Percentiles rank a stretch among this genome's conserved stretches.
Conservation (phyloP, 2,797 vertebrate species). For the Crenuchus spilurus region DNA sequence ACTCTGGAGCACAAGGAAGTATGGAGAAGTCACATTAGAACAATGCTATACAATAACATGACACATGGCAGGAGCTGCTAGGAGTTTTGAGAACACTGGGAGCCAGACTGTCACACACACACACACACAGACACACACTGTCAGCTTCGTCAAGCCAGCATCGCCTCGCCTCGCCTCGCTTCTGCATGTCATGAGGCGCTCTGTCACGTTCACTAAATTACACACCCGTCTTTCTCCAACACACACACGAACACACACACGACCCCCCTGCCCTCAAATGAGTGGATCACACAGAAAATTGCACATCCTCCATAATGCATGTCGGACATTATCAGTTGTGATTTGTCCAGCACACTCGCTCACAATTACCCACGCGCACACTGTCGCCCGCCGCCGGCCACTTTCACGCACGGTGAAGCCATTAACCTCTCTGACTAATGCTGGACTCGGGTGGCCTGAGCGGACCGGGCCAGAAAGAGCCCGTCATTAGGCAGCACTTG, state of each 20-base stretch:
- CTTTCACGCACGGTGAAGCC: constrained; percentile 38
- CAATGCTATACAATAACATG: not conserved
- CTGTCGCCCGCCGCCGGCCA: not conserved
- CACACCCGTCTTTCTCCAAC: constrained; percentile 10
- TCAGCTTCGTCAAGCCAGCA: constrained; percentile 24
- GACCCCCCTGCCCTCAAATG: not conserved
- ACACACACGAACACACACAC: constrained; percentile 12
- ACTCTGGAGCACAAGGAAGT: too few relatives aligned
- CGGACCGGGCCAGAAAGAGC: not conserved
- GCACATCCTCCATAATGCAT: constrained; percentile 39
- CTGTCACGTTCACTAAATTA: constrained; percentile 18
- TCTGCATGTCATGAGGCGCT: constrained; percentile 1
- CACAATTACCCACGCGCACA: constrained; percentile 54
- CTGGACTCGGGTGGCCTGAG: constrained; percentile 4
- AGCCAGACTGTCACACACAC: not conserved
- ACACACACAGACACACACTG: constrained; percentile 18
- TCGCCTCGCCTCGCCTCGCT: constrained; percentile 30
- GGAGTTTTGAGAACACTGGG: constrained; percentile 11
- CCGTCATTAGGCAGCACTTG: constrained; percentile 8
- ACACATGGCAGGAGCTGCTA: constrained; percentile 4
- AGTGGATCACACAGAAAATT: constrained; percentile 30
- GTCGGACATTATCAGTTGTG: constrained; percentile 47
- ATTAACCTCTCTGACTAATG: constrained; percentile 48
- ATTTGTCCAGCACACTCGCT: constrained; percentile 29
- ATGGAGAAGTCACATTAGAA: not conserved